These are phyloP conservation scores for Pinna nobilis DNA, from an alignment of 1,140 invertebrate species.

Conservation along the genomic window DNA sequence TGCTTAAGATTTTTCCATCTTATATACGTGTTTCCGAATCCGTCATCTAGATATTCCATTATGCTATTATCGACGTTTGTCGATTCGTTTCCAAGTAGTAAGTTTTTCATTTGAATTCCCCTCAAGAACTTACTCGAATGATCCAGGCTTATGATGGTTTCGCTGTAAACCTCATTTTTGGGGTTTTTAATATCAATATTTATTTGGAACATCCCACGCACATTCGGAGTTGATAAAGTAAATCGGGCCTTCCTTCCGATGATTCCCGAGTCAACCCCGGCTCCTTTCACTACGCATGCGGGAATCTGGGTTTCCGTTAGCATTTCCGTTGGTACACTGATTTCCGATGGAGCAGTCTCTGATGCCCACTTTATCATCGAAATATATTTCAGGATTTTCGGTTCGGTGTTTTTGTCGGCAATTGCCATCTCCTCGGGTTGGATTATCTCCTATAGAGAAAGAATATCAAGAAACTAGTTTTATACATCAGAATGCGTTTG, in stretches of 20 bases:
- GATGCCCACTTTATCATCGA: constrained; percentile 64
- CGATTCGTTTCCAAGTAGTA: neutral
- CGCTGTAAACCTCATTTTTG: constrained; percentile 58
- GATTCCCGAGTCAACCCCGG: constrained; percentile 62
- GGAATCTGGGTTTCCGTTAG: neutral
- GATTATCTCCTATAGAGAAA: constrained; percentile 53
- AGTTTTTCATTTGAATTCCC: constrained; percentile 38
- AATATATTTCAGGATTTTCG: constrained; percentile 61
- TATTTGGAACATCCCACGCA: constrained; percentile 57
- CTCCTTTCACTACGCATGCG: constrained; percentile 53
- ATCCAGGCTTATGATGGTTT: constrained; percentile 58
- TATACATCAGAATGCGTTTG: too few species aligned
- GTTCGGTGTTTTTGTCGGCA: constrained; percentile 53
- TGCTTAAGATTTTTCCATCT: constrained; percentile 60
- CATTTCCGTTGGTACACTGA: neutral
- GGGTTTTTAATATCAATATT: constrained; percentile 65
- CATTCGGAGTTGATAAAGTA: constrained; percentile 56
- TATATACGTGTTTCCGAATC: constrained; percentile 59
- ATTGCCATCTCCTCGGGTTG: constrained; percentile 67
- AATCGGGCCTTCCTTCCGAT: constrained; percentile 65
- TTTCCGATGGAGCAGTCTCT: constrained; percentile 34
- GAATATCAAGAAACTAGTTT: neutral
- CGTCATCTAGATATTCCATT: constrained; percentile 50
- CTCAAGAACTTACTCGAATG: too few species aligned
- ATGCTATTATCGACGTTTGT: constrained; percentile 26